Conservation (phyloP, 2,888 invertebrate species). For the Scaptomyza flava region DNA sequence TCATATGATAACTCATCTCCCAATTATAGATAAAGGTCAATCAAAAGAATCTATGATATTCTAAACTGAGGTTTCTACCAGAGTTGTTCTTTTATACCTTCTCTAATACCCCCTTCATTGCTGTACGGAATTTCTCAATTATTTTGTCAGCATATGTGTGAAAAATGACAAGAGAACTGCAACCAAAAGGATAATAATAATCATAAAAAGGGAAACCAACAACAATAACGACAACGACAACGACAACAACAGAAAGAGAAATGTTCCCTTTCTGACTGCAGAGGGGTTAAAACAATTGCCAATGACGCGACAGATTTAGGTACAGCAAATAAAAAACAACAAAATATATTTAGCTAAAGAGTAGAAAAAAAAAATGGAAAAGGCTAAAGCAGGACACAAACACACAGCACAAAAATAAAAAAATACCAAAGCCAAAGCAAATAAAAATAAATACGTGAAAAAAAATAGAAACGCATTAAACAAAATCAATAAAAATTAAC, state of each 20-base stretch:
- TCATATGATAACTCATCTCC: not conserved
- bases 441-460: constrained; percentile 72
- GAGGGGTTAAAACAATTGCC: constrained; percentile 69
- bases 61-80: not conserved
- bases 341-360: constrained; percentile 41
- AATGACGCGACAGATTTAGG: constrained; percentile 67
- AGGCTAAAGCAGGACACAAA: constrained; percentile 39
- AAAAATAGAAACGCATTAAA: constrained; percentile 73
- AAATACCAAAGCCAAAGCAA: constrained; percentile 49
- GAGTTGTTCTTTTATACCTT: too few relatives aligned
- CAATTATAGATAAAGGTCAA: constrained; percentile 22
- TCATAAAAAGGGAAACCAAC: constrained; percentile 45
- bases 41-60: not conserved
- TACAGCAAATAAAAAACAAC: constrained; percentile 16
- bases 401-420: constrained; percentile 20
- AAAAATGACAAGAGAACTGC: constrained; percentile 63
- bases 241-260: constrained; percentile 10
- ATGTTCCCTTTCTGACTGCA: not conserved
- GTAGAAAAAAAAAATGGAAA: constrained; percentile 26
- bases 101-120: constrained; percentile 7
- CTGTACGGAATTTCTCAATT: constrained; percentile 58
- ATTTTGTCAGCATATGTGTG: constrained; percentile 76
- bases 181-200: constrained; percentile 66
- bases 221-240: constrained; percentile 6
- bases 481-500: constrained; percentile 80